phyloP scores from a whole-genome alignment of 2,888 invertebrate species.

The Pheosia gnoma region DNA sequence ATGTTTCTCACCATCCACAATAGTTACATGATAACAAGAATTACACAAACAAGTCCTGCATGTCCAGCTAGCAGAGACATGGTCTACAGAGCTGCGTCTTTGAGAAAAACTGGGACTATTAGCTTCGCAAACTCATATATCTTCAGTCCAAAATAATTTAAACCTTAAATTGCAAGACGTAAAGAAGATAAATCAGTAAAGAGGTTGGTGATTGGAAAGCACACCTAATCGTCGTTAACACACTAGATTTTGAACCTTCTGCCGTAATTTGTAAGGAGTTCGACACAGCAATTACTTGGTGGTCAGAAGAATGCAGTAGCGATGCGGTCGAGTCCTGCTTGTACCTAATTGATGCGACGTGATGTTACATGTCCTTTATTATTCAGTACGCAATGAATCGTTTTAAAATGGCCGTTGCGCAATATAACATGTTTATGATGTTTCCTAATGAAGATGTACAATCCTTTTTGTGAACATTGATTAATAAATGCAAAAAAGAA shows the following conservation, averaged over 20 bases:
- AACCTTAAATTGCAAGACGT: not conserved
- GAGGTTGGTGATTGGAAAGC: not conserved
- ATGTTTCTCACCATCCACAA: not conserved
- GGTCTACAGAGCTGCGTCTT: not conserved
- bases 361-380: not conserved
- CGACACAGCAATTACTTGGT: not conserved
- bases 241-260: not conserved
- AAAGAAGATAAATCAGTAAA: not conserved
- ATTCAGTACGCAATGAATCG: not conserved
- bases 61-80: not conserved
- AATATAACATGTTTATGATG: not conserved
- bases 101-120: not conserved
- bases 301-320: slow-evolving; percentile 1
- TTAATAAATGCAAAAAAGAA: too few relatives aligned
- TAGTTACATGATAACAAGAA: not conserved
- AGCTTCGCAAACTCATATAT: not conserved
- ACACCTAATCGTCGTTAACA: not conserved
- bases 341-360: slow-evolving; percentile 1
- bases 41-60: not conserved
- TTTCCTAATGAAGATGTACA: not conserved
- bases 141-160: not conserved
- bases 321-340: not conserved
- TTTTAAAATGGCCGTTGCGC: not conserved
- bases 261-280: not conserved
- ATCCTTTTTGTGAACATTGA: not conserved